phyloP scores from a whole-genome alignment of 2,888 invertebrate species.

The Caradrina kadenii region DNA sequence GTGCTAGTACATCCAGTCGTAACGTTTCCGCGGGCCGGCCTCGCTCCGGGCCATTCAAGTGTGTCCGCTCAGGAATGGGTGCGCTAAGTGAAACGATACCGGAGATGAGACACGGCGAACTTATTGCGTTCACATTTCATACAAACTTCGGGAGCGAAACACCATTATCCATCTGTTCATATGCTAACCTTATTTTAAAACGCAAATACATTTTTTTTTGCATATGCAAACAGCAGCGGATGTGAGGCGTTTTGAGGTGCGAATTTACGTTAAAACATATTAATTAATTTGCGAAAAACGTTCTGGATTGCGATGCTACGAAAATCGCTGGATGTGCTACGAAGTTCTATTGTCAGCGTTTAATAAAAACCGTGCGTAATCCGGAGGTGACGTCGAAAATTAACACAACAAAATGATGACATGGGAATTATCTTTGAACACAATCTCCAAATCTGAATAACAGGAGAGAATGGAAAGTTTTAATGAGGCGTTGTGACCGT shows the following conservation, averaged over 20 bases:
- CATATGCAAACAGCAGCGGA: not conserved
- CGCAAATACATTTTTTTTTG: not conserved
- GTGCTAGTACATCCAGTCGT: slow-evolving; percentile 60
- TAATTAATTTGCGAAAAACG: not conserved
- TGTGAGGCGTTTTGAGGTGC: not conserved
- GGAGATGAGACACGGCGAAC: slow-evolving; percentile 79
- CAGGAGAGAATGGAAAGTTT: slow-evolving; percentile 28
- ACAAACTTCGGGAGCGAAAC: slow-evolving; percentile 63
- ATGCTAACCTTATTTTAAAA: slow-evolving; percentile 18
- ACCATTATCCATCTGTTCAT: slow-evolving; percentile 42
- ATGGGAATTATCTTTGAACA: slow-evolving; percentile 41
- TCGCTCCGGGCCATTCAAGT: slow-evolving; percentile 72
- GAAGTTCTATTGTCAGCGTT: slow-evolving; percentile 29
- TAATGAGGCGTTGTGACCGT: slow-evolving; percentile 50
- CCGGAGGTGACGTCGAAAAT: slow-evolving; percentile 28
- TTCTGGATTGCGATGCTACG: not conserved
- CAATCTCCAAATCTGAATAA: slow-evolving; percentile 41
- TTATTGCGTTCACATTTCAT: slow-evolving; percentile 73
- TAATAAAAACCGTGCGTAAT: slow-evolving; percentile 19
- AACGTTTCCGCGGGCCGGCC: slow-evolving; percentile 63
- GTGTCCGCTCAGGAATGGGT: slow-evolving; percentile 77
- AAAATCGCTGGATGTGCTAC: slow-evolving; percentile 21
- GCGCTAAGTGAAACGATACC: slow-evolving; percentile 83
- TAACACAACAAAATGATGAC: slow-evolving; percentile 44
- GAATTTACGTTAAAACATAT: not conserved